Base-by-base conservation (phyloP, 1,140 invertebrate genomes). In the Sarcophaga bullata region DNA sequence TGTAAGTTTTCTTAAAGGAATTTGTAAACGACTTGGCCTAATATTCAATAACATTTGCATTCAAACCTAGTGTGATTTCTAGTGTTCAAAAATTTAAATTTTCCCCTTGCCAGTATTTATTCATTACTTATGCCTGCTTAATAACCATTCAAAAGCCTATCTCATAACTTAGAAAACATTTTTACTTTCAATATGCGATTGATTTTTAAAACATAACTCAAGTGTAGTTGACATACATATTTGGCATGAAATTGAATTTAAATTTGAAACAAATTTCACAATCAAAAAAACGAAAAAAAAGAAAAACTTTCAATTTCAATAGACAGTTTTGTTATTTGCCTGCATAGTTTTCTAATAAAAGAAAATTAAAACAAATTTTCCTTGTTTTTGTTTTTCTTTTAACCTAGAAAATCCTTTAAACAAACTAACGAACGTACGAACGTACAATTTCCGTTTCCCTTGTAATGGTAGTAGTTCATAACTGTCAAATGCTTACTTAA, bases 391-490 rank as follows among this genome's bases (percentile, higher is more conserved):
- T n/a, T 37, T 2, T 37, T 2, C 11, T 48, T 76, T 76, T 76
- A 52, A 78, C 75, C 75, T 78, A 78, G 75, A 78, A 37, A 78
- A 50, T 78, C 17, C 10, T 78, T 47, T n/a, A 52, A 19, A 58
- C 54, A 58, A 58, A 58, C 25, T 1, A 37, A 37, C 4, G 25
- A 37, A 37, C 25, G 25, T 2, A 37, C 25, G 25, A 37, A 37
- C 25, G 1, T 37, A 75, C 19, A 17, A 17, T 13, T 78, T 78
- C n/a, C n/a, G n/a, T 78, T 75, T 75, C 62, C 13, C 19, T 73
- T 78, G 7, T 50, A 11, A n/a, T n/a, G n/a, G n/a, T 76, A 11
- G 37, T 49, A n/a, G 47, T 49, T 48, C 73, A 76, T 50, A 78
- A 78, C 48, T 78, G 75, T 78, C 75, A 78, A 78, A 78, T 50